These are phyloP conservation scores for Peribatodes rhomboidaria DNA, from an alignment of 2,888 invertebrate species.

Conservation along the genomic window DNA sequence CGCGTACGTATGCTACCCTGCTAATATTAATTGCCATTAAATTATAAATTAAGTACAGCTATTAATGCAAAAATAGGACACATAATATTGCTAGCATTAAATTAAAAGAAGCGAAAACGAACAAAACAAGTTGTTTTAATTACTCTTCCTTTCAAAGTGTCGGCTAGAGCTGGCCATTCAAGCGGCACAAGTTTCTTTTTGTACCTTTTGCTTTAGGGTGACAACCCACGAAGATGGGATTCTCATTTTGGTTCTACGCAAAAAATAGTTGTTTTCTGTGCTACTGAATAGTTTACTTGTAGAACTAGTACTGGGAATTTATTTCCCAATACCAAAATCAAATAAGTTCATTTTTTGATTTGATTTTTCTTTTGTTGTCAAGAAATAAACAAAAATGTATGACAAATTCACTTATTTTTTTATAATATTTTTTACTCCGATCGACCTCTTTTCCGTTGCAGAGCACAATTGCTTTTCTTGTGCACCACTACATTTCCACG, in stretches of 20 bases:
- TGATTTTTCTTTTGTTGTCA: too few species aligned
- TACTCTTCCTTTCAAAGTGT: constrained; percentile 61
- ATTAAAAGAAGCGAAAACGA: constrained; percentile 1
- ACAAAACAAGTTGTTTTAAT: constrained; percentile 61
- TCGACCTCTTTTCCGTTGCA: too few species aligned
- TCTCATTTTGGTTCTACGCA: not conserved
- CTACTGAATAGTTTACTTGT: too few species aligned
- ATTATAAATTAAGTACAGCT: not conserved
- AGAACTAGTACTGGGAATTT: too few species aligned
- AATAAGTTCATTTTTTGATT: too few species aligned
- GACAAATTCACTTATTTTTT: too few species aligned
- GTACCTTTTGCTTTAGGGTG: constrained; percentile 22
- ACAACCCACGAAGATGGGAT: not conserved
- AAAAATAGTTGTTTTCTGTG: not conserved
- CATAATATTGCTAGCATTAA: constrained; percentile 66
- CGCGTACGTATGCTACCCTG: too few species aligned
- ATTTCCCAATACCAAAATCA: too few species aligned
- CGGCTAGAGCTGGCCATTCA: constrained; percentile 31
- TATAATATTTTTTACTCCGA: too few species aligned
- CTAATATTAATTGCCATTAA: not conserved
- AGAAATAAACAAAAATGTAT: too few species aligned
- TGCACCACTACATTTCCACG: too few species aligned
- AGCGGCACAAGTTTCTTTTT: constrained; percentile 21
- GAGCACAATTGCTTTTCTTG: too few species aligned
- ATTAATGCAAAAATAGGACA: constrained; percentile 55